Conservation (phyloP, 1,140 invertebrate species). For the Heliconius melpomene region DNA sequence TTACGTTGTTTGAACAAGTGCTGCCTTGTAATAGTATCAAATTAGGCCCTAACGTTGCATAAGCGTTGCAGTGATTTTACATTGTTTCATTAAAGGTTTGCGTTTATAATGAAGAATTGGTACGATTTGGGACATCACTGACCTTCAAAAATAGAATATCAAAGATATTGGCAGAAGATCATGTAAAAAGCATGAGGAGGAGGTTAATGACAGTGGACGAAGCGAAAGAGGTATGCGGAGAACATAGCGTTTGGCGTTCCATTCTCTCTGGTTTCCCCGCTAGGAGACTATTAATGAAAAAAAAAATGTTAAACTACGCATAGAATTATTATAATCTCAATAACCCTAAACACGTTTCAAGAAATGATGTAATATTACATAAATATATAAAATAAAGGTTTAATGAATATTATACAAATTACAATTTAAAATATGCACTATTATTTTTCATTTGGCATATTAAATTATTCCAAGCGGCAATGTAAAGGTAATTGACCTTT, state of each 20-base stretch:
- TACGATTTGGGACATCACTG: too few relatives aligned
- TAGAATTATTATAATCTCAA: background rate
- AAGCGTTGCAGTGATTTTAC: conserved; percentile 28
- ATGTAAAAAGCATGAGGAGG: too few relatives aligned
- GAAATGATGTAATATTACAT: background rate
- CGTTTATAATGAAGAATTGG: background rate
- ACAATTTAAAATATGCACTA: background rate
- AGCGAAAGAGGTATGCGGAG: too few relatives aligned
- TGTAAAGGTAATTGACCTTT: background rate
- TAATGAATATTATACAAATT: background rate
- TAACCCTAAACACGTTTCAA: background rate
- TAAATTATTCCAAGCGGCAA: background rate
- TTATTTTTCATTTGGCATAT: background rate
- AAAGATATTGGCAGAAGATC: too few relatives aligned
- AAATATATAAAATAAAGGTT: background rate
- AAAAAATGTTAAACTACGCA: background rate
- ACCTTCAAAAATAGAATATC: too few relatives aligned
- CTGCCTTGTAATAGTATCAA: conserved; percentile 37
- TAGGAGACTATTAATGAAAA: background rate
- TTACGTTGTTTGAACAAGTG: conserved; percentile 37
- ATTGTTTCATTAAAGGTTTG: background rate
- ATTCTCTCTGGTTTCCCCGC: too few relatives aligned
- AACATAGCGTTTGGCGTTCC: too few relatives aligned
- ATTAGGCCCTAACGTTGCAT: conserved; percentile 31
- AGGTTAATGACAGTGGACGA: too few relatives aligned